Evolutionary conservation across 2,113 vertebrate genomes (phyloP), one percentile per base, ranked within the genome.

Genomic region (Melospiza georgiana): DNA sequence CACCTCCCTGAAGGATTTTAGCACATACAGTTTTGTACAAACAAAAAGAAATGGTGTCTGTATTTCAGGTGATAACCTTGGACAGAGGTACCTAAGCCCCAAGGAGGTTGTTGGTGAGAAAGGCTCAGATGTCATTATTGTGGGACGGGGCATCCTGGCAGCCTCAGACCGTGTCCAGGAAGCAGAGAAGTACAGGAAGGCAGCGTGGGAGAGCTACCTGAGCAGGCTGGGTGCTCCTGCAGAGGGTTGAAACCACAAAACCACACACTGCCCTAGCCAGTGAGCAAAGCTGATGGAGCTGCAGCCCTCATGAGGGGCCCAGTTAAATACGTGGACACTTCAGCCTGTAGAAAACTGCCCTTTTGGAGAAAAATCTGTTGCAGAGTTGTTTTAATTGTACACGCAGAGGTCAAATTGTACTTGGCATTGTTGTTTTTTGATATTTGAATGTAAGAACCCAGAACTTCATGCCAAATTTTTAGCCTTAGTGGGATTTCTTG

Each of bases 61-160:
- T 51, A 3, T 89, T 94, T 52, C 97, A 99, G 99, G 98, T 54
- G 99, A 99, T 96, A 92, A 44, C 43, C 97, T 99, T 69, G 99
- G 99, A 65, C 99, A 99, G 75, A 98, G 98, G 97, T 99, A 99
- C 96, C 95, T 95, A 37, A 99, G 96, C 71, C 99, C 99, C 6
- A 97, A 98, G 65, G 98, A 99, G 43, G 98, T 99, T 33, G 98
- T 99, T 79, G 73, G 69, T n/a, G 96, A 87, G 59, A 98, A 98
- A 92, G 98, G 98, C 87, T 99, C 98, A 52, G 99, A 99, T 81
- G 87, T 99, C 97, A 98, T 99, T 96, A 99, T 99, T 23, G 99
- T 99, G 39, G 99, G 99, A 79, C 98, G 99, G 39, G 99, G 99
- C 25, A 99, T 99, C 81, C 81, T 99, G 89, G 96, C 97, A 28